These are phyloP conservation scores for Eurytoma californica DNA, from an alignment of 2,888 invertebrate genomes.

Conservation along the genomic window DNA sequence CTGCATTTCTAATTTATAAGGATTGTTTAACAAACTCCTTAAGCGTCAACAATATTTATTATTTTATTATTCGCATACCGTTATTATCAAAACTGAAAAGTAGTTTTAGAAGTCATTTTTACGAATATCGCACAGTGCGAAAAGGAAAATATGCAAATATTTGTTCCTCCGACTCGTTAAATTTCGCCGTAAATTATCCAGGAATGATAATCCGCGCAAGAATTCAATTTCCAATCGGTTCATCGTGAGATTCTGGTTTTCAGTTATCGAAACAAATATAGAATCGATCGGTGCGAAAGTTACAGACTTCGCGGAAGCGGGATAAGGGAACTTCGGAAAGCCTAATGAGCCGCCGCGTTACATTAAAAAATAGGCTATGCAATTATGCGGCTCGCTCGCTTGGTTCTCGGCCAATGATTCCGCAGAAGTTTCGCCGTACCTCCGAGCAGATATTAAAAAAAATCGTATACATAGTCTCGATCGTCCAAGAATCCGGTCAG, in stretches of 20 bases:
- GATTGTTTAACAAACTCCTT: no score
- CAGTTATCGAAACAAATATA: background rate
- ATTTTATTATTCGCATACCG: no score
- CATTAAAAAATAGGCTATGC: slow-evolving; percentile 16
- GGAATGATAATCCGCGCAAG: background rate
- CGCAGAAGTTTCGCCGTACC: background rate
- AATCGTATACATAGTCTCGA: background rate
- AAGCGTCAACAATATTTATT: no score
- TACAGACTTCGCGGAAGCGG: background rate
- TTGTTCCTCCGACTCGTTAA: background rate
- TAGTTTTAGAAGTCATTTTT: background rate
- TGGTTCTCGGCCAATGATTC: slow-evolving; percentile 30
- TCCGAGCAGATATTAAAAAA: slow-evolving; percentile 5
- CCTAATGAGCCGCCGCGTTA: slow-evolving; percentile 35
- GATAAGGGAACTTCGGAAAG: background rate
- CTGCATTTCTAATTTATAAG: no score
- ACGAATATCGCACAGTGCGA: background rate
- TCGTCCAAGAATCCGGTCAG: slow-evolving; percentile 9
- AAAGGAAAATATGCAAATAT: background rate
- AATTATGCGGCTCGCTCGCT: slow-evolving; percentile 7
- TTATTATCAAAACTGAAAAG: no score
- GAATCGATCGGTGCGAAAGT: background rate
- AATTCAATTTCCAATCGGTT: no score
- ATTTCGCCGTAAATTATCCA: background rate
- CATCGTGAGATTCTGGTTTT: background rate